Base-by-base conservation (phyloP, 2,888 invertebrate genomes). In the Conomelus anceps region DNA sequence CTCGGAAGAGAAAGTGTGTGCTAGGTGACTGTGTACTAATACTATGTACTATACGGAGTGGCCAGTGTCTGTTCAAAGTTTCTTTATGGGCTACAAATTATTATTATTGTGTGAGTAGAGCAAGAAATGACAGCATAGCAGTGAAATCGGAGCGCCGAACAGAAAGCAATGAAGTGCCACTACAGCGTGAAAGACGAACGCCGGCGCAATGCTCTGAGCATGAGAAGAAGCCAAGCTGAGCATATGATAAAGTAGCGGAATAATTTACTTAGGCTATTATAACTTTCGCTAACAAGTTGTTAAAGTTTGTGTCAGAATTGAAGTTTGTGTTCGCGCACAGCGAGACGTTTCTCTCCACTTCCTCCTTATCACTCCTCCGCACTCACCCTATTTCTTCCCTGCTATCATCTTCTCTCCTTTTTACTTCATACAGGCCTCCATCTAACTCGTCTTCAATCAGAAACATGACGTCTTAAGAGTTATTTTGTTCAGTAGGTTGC, bases 201-300 rank as follows among this genome's bases (percentile, higher is more conserved):
- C 26, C 26, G 11, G 26, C 26, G 26, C 26, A 4, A 7, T 26
- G 26, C 26, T 26, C 4, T 11, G 34, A 34, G 34, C 34, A 34
- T 34, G 34, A 34, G 34, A 34, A 34, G 34, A 34, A 34, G 34
- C 34, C 86, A 86, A 86, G 24, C 24, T 86, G 23, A 86, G 24
- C 86, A 86, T 86, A 86, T 86, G 86, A 86, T 86, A 86, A 86
- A 86, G 86, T 86, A 24, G 86, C 86, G 86, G 86, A 86, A 86
- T 86, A 86, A 86, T 86, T 86, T 86, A 86, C 86, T 86, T 86
- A 86, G 86, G 86, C 86, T 86, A 86, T 86, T 86, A 86, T 86
- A 86, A 86, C 86, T 86, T 86, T 86, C 23, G 86, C 86, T 86
- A 86, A 86, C 86, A 86, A 86, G 86, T 86, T 86, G 86, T 86